These are phyloP conservation scores for Taurulus bubalis DNA, from an alignment of 2,113 vertebrate species.

Conservation along the genomic window DNA sequence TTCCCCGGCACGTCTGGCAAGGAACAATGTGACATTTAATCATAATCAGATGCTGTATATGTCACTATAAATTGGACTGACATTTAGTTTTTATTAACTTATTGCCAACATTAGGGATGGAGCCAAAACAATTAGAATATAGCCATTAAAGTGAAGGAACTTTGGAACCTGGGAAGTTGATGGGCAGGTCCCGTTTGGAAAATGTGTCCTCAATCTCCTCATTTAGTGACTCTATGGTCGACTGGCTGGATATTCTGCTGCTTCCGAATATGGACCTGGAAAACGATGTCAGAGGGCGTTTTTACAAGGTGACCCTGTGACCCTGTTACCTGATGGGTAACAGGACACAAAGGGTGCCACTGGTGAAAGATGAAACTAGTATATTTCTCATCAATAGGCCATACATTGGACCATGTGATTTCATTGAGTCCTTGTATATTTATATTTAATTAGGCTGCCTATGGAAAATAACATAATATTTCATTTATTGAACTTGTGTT, in stretches of 20 bases:
- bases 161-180: conserved; percentile 81
- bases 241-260: conserved; percentile 81
- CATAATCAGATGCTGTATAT: background rate
- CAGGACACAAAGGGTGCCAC: background rate
- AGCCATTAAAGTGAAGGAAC: background rate
- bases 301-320: background rate
- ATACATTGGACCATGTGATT: background rate
- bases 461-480: background rate
- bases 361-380: background rate
- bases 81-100: background rate
- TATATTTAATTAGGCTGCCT: background rate
- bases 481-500: background rate
- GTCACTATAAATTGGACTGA: too few relatives aligned
- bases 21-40: background rate
- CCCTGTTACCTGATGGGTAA: background rate
- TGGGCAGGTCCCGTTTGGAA: conserved; percentile 65
- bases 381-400: background rate
- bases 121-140: background rate
- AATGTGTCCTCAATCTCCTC: conserved; percentile 82
- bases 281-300: background rate
- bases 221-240: conserved; percentile 70
- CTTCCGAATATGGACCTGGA: conserved; percentile 84
- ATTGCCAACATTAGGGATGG: background rate
- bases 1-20: conserved; percentile 76
- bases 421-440: background rate